Evolutionary conservation across 2,113 vertebrate species (phyloP), one percentile per base, ranked within the genome.

Genomic region (Gnathonemus longibarbis): DNA sequence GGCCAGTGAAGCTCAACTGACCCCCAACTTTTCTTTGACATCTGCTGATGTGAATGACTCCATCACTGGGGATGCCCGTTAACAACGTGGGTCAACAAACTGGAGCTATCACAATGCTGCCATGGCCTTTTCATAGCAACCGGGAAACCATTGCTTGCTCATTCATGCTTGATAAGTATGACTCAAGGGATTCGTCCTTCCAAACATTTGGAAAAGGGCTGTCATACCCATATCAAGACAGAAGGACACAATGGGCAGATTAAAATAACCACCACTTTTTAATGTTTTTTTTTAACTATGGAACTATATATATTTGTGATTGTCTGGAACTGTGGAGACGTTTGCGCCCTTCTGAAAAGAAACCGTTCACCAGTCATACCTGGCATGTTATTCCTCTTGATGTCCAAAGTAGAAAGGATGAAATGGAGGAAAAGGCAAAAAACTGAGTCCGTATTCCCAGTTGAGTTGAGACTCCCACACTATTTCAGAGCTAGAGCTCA

Each of bases 351-450:
- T 0, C 24, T 42, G 35, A 19, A 84, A 84, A 24, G 13, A 46
- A 42, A 24, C 17, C 24, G 42, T 84, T 48, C 45, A 48, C 42
- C 19, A 84, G 45, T 84, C 39, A 48, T 21, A 84, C 42, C 80
- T 52, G 48, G 45, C 13, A 48, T 86, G 45, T 31, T 86, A n/a
- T 86, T 86, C 17, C 84, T 50, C 48, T 86, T 86, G 45, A 50
- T 86, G 84, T 86, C 48, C 86, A 42, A 88, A 56, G 86, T 21
- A 35, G 27, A 56, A 58, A 88, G 52, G 52, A 88, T 45, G 50
- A 88, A 58, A 88, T 88, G 35, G 53, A 35, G 39, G 50, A 88
- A 58, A 88, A 88, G 52, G 52, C 13, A 49, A 52, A 86, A 52
- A 46, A 15, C 19, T 46, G 84, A 86, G 48, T 31, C 84, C 9